Conservation (phyloP, 2,888 invertebrate genomes). For the Anodontia alba region DNA sequence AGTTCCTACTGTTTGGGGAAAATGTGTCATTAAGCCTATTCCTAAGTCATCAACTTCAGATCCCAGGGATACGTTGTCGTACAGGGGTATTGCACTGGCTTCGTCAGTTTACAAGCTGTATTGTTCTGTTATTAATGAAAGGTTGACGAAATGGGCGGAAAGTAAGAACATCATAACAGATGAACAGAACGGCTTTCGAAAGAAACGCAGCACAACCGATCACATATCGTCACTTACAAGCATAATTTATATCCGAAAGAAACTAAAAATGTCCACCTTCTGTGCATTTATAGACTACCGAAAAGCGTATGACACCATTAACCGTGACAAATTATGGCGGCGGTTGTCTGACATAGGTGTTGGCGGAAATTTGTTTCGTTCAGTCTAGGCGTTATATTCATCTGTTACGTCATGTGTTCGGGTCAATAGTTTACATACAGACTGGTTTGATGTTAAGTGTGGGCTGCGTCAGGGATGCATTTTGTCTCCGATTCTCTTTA, state of each 20-base stretch:
- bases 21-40: conserved; percentile 25
- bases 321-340: conserved; percentile 26
- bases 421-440: too few relatives aligned
- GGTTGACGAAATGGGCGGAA: conserved; percentile 5
- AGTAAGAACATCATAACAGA: conserved; percentile 11
- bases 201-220: conserved; percentile 26
- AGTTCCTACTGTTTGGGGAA: conserved; percentile 24
- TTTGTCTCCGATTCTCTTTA: too few relatives aligned
- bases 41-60: conserved; percentile 23
- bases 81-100: conserved; percentile 29
- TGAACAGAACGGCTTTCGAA: too few relatives aligned
- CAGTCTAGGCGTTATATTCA: too few relatives aligned
- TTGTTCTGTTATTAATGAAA: conserved; percentile 20
- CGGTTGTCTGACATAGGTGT: too few relatives aligned
- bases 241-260: conserved; percentile 23
- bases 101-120: too few relatives aligned
- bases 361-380: too few relatives aligned
- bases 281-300: conserved; percentile 23
- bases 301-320: conserved; percentile 38
- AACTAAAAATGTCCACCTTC: conserved; percentile 14
- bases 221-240: conserved; percentile 22
- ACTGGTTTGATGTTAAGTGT: too few relatives aligned
- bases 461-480: too few relatives aligned
- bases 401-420: too few relatives aligned
- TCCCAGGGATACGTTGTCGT: conserved; percentile 27